Base-by-base conservation (phyloP, 2,797 vertebrate genomes). In the Ciconia nigra region DNA sequence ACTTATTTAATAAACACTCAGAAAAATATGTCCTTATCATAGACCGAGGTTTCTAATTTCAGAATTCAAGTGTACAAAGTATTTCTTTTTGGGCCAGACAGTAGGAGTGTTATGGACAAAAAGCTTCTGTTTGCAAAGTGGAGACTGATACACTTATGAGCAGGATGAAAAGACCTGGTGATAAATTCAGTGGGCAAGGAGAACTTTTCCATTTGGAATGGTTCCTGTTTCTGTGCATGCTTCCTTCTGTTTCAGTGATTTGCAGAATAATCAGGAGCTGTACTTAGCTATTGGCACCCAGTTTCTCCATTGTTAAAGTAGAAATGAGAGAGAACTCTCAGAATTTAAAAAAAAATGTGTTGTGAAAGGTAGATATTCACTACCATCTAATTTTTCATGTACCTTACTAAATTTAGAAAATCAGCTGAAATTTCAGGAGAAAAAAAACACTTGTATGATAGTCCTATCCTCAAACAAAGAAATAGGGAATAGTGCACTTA, bases 401-500 rank as follows among this genome's bases (percentile, higher is more conserved):
- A 25, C 4, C 2, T 55, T 22, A n/a, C 13, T 57, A 22, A 63
- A 57, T 66, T 70, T 24, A 67, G 41, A 63, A 62, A 59, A 2
- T 25, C 1, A 1, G 4, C 2, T 22, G 17, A 91, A 88, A 74
- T 77, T 65, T 80, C 26, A 58, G 42, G 46, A 44, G 17, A 15
- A 46, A 83, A 58, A n/a, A 79, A 42, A 0, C 2, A 19, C 8
- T 31, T 84, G 1, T 12, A 14, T 74, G 3, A 12, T 26, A 57
- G 15, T 26, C 4, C 2, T 74, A 19, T 52, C 7, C 12, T 81
- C 39, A 66, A 80, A 41, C 2, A 74, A 73, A 42, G 7, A 14
- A 26, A 2, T 8, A 9, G 3, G 5, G 1, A 81, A 57, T 14
- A 63, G 2, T 55, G 12, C 10, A 37, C 1, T 52, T 54, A n/a